Evolutionary conservation across 2,888 invertebrate genomes (phyloP).

Genomic region (Melipona beecheii): DNA sequence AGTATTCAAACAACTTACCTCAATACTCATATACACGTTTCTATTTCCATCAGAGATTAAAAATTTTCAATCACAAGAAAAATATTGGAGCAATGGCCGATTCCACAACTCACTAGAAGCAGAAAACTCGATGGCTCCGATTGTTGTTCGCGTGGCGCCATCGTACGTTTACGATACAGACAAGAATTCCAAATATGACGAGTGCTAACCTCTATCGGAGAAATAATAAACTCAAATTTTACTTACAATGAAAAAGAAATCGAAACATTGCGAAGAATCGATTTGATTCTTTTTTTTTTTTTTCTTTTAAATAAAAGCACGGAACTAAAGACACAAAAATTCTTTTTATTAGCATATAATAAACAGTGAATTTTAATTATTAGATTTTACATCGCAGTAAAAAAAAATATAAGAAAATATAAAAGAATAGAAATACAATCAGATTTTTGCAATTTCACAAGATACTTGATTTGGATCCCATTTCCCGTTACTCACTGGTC

Average conservation of each 20-base stretch:
- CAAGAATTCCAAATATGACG: slow-evolving; percentile 31
- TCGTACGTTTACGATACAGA: slow-evolving; percentile 57
- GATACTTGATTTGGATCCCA: slow-evolving; percentile 76
- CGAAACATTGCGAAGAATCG: not conserved
- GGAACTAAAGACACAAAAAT: not conserved
- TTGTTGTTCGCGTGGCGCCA: slow-evolving; percentile 71
- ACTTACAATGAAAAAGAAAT: not conserved
- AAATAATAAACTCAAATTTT: not conserved
- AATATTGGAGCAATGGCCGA: slow-evolving; percentile 78
- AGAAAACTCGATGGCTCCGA: slow-evolving; percentile 72
- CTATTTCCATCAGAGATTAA: slow-evolving; percentile 51
- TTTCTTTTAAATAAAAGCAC: not conserved
- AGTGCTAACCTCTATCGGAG: slow-evolving; percentile 59
- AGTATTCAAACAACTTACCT: slow-evolving; percentile 54
- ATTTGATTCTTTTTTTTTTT: not conserved
- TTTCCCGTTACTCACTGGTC: slow-evolving; percentile 50
- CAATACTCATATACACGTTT: slow-evolving; percentile 34
- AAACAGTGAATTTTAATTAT: not conserved
- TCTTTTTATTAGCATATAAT: slow-evolving; percentile 5
- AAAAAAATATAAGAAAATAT: not conserved
- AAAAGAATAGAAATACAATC: not conserved
- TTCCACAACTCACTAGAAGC: slow-evolving; percentile 74
- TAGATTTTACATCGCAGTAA: not conserved
- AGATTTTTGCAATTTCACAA: slow-evolving; percentile 79
- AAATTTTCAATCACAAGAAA: slow-evolving; percentile 56